These are phyloP conservation scores for Neelides folsomi DNA, from an alignment of 2,888 invertebrate species.

Conservation along the genomic window DNA sequence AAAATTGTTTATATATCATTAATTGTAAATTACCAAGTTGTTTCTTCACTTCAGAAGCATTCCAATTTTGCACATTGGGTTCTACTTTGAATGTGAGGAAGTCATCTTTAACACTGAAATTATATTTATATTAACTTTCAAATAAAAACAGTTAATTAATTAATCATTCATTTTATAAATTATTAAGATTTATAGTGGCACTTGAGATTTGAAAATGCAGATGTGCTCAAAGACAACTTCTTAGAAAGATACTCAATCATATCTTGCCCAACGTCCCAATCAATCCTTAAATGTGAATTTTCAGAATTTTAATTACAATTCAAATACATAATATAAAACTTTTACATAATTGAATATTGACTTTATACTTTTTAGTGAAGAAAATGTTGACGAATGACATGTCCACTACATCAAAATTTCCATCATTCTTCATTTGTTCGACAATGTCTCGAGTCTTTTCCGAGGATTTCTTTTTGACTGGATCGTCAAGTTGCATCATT, in stretches of 20 bases:
- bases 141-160: no score
- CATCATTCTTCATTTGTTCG: slow-evolving; percentile 6
- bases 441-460: no score
- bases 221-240: neutral
- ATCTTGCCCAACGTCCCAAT: slow-evolving; percentile 59
- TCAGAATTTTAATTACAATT: neutral
- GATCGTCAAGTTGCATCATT: no score
- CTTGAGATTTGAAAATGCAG: neutral
- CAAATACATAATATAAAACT: no score
- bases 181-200: neutral
- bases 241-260: slow-evolving; percentile 44
- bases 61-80: slow-evolving; percentile 50
- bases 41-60: slow-evolving; percentile 48
- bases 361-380: slow-evolving; percentile 56
- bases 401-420: slow-evolving; percentile 45
- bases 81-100: slow-evolving; percentile 65
- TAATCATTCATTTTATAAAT: no score
- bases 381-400: slow-evolving; percentile 65
- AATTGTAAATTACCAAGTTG: no score
- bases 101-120: slow-evolving; percentile 43
- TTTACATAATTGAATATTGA: no score
- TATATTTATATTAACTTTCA: no score
- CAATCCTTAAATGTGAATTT: slow-evolving; percentile 28
- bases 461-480: no score
- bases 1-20: no score